Evolutionary conservation across 2,113 vertebrate genomes (phyloP).

Genomic region (Aphyosemion australe): DNA sequence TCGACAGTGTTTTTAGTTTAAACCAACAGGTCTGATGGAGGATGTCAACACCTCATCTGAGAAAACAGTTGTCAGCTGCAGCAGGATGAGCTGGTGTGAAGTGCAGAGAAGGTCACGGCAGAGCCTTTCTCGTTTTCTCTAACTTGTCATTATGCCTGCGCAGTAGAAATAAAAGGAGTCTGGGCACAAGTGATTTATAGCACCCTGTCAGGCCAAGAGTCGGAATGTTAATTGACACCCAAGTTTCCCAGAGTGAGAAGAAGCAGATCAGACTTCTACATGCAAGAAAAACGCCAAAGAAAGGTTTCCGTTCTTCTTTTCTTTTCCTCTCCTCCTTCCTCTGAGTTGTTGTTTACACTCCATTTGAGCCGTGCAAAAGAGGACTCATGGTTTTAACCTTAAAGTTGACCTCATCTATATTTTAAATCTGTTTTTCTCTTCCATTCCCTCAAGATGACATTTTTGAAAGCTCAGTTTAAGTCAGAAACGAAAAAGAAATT

Average conservation of each 20-base stretch:
- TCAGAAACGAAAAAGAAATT: constrained; percentile 72
- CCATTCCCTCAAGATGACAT: constrained; percentile 62
- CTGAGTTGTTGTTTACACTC: constrained; percentile 17
- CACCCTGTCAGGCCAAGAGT: constrained; percentile 60
- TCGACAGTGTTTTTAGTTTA: neutral
- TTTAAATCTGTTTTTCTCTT: constrained; percentile 40
- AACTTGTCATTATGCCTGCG: constrained; percentile 45
- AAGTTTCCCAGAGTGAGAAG: constrained; percentile 57
- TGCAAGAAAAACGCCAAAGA: constrained; percentile 27
- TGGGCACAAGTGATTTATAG: constrained; percentile 69
- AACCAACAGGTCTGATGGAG: constrained; percentile 11
- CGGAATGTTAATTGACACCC: constrained; percentile 77
- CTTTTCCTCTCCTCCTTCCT: neutral
- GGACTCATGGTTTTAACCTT: constrained; percentile 32
- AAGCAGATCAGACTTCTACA: constrained; percentile 49
- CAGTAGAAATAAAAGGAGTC: constrained; percentile 57
- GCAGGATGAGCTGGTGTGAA: constrained; percentile 7
- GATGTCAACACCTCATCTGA: neutral
- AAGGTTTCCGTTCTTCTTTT: constrained; percentile 25
- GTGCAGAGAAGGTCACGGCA: constrained; percentile 5
- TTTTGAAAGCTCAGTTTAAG: constrained; percentile 65
- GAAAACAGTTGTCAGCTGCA: constrained; percentile 16
- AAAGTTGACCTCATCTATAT: constrained; percentile 45
- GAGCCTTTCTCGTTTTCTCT: constrained; percentile 28
- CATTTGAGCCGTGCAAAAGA: constrained; percentile 19